A percentile compares a stretch with the other conserved stretches of the same genome.
phyloP scores from a whole-genome alignment of 2,113 vertebrate species.

The Notarius quadriscutis region DNA sequence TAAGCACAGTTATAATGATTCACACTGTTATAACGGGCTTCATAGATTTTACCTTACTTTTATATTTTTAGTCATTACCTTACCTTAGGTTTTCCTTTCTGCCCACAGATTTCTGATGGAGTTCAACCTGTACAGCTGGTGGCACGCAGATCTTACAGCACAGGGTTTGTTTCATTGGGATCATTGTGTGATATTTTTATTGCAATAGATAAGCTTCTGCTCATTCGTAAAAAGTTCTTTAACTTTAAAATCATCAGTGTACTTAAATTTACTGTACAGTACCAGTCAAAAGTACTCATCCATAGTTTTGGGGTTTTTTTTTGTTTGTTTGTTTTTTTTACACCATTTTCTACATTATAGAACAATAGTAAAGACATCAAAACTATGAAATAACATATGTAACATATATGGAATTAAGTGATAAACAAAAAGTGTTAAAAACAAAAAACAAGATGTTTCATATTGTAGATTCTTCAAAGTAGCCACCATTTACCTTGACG shows the following conservation, averaged over 20 bases:
- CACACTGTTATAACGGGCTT: background rate
- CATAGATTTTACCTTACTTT: background rate
- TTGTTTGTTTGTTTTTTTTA: no score
- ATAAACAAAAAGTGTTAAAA: no score
- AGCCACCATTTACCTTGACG: no score
- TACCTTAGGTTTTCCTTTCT: background rate
- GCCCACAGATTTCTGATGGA: slow-evolving; percentile 90
- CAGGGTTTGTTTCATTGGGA: slow-evolving; percentile 77
- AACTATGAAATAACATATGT: no score
- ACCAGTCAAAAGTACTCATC: no score
- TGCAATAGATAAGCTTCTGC: background rate
- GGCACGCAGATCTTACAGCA: slow-evolving; percentile 86
- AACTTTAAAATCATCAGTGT: background rate
- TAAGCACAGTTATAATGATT: background rate
- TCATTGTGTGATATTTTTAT: background rate
- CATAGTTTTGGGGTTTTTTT: no score
- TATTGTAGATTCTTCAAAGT: no score
- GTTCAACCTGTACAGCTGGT: slow-evolving; percentile 98
- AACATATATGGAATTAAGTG: no score
- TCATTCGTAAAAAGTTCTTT: background rate
- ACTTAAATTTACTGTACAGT: background rate
- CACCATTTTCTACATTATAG: no score
- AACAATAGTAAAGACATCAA: no score
- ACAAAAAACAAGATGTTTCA: no score
- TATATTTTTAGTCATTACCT: background rate